Base-by-base conservation (phyloP, 2,888 invertebrate genomes). In the Trichopria drosophilae region DNA sequence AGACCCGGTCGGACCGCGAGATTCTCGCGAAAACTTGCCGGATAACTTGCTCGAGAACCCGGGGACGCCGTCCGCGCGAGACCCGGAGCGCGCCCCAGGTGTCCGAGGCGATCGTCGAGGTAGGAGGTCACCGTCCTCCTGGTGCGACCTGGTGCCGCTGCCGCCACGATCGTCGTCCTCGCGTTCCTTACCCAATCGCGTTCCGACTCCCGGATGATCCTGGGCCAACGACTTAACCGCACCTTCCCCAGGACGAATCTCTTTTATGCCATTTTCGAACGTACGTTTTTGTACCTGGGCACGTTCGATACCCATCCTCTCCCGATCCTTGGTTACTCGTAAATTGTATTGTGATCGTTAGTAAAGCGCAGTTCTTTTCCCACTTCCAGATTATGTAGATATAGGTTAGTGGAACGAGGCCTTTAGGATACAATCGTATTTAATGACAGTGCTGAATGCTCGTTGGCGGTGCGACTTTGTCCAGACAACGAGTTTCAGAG, bases 381-480 rank as follows among this genome's bases (percentile, higher is more conserved):
- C n/a, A n/a, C 59, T 76, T 75, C 47, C 73, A 76, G 76, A 74
- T 75, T 72, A 75, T 75, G 73, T 76, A 76, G 73, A 63, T 68
- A 68, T 70, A 70, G 68, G 61, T 68, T 71, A 69, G 64, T 64
- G 57, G 64, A 67, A 71, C 66, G 67, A 72, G 73, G 71, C 74
- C 72, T 73, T 69, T 71, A 73, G 67, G 64, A 67, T 69, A 66
- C 64, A 68, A 68, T 63, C 61, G 61, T 69, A 72, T 68, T 73
- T 73, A 71, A 74, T 75, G 75, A 68, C 72, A 71, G 67, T 75
- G 65, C 67, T 68, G 71, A 63, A 72, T 73, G 71, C 63, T 71
- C 62, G 62, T 69, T 62, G 67, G 65, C 63, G 70, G 70, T 69
- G 65, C 60, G 60, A 66, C 65, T 61, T 56, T 65, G 65, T 69